Base-by-base conservation (phyloP, 2,797 vertebrate genomes). In the Spheniscus humboldti region DNA sequence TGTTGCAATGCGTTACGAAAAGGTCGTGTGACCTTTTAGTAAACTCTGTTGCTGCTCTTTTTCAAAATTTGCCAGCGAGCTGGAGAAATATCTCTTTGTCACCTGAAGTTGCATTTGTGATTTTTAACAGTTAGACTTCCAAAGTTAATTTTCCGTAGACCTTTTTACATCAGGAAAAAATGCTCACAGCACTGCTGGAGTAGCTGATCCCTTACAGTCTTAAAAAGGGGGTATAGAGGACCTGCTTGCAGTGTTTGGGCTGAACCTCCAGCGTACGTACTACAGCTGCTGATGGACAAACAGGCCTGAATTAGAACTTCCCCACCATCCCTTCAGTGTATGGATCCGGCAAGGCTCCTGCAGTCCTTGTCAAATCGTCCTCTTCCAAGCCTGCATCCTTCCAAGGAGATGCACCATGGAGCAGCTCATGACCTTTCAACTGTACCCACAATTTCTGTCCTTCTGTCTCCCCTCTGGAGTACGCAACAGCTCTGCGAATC, bases 201-300 rank as follows among this genome's bases (percentile, higher is more conserved):
- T 16, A 63, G 63, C 30, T 68, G 20, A 30, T 92, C 7, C 3
- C 57, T 41, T 30, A 31, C 0, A 20, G 39, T 6, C 39, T 81
- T 48, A 56, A 56, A 43, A 55, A 11, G 13, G 2, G 4, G 7
- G 1, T 53, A 16, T 47, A 11, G 52, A 62, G 55, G 33, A 68
- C 2, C 47, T 18, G n/a, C 43, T 68, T 47, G 31, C 18, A 25
- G 22, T 7, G 11, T 23, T 23, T 81, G 81, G 30, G 18, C 24
- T 47, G 17, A 48, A 50, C n/a, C 31, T 59, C 19, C 23, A 27
- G 19, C 0, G 5, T 41, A 9, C 0, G 0, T 35, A 45, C 4
- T 22, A 11, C 12, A 48, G 8, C 67, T 76, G 37, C 39, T 47
- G 43, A n/a, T 52, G 63, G 69, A 28, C 43, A 83, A 5, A 43